Conservation (phyloP, 2,113 vertebrate genomes). For the Symphodus melops region DNA sequence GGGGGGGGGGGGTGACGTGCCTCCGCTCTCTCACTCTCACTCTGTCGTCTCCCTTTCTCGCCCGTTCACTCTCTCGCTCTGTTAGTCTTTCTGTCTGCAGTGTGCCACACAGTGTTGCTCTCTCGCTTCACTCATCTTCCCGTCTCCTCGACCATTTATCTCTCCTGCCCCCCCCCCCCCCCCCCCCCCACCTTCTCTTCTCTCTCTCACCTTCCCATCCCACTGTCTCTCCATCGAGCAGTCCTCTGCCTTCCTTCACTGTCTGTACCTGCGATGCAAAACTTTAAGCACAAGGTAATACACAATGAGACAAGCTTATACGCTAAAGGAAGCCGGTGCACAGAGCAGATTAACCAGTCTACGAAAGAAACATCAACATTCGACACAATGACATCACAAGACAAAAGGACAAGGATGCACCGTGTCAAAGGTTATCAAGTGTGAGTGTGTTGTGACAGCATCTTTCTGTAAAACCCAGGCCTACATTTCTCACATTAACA, state of each 20-base stretch:
- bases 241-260: constrained; percentile 53
- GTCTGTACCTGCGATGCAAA: constrained; percentile 29
- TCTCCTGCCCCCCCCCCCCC: constrained; percentile 6
- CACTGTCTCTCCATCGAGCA: constrained; percentile 55
- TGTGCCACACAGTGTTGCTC: constrained; percentile 76
- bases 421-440: too few relatives aligned
- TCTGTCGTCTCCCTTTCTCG: constrained; percentile 48
- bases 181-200: constrained; percentile 14
- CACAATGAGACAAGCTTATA: neutral
- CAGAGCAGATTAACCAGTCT: too few relatives aligned
- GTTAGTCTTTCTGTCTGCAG: constrained; percentile 80
- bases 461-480: too few relatives aligned
- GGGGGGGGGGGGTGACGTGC: constrained; percentile 64
- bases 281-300: neutral
- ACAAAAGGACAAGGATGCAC: too few relatives aligned
- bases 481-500: too few relatives aligned
- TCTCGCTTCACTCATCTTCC: constrained; percentile 73
- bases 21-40: constrained; percentile 43
- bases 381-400: too few relatives aligned
- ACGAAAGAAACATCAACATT: too few relatives aligned
- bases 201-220: constrained; percentile 54
- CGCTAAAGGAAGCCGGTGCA: too few relatives aligned
- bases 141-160: constrained; percentile 72
- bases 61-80: constrained; percentile 68
- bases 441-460: too few relatives aligned